Evolutionary conservation across 1,140 invertebrate species (phyloP), one percentile per base, ranked within the genome.

Genomic region (Cyclargus thomasi): DNA sequence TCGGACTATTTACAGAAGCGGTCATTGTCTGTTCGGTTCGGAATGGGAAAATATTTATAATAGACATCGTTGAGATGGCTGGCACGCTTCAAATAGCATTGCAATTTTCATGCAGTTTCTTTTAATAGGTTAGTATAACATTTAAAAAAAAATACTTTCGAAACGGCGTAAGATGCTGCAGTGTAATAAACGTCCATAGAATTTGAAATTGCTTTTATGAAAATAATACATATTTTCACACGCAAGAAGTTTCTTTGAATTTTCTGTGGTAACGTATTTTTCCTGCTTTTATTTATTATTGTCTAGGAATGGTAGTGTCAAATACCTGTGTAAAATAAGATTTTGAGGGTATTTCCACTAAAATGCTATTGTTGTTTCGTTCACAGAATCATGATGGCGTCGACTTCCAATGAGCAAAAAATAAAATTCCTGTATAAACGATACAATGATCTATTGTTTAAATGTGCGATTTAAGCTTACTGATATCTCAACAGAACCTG

Each of bases 1-100:
- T 21, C 20, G 55, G 18, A 59, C 55, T 59, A 59, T 59, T 59
- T 59, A 20, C 18, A 59, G 55, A n/a, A 18, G 55, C 55, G 17
- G 55, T 59, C 55, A 10, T 59, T 59, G 55, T 59, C 17, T 59
- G 55, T 18, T 18, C 17, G 18, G 10, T 20, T 59, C 18, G 55
- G 17, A 59, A 59, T 59, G 55, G 10, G 55, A 59, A 59, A 47
- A 47, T 47, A 47, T 47, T 47, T 47, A 47, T 29, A 29, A 29
- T 29, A 29, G 29, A 29, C 4, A 29, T 47, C 39, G 39, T 47
- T 47, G 6, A 47, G 39, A 47, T 47, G 14, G 10, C 14, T 47
- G 39, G 39, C 39, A 47, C 39, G 39, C 10, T 47, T 47, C 39
- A 16, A 16, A 47, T 47, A 29, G 0, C 39, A 47, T 47, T 47